Evolutionary conservation across 2,888 invertebrate species (phyloP).

Genomic region (Metellina segmentata): DNA sequence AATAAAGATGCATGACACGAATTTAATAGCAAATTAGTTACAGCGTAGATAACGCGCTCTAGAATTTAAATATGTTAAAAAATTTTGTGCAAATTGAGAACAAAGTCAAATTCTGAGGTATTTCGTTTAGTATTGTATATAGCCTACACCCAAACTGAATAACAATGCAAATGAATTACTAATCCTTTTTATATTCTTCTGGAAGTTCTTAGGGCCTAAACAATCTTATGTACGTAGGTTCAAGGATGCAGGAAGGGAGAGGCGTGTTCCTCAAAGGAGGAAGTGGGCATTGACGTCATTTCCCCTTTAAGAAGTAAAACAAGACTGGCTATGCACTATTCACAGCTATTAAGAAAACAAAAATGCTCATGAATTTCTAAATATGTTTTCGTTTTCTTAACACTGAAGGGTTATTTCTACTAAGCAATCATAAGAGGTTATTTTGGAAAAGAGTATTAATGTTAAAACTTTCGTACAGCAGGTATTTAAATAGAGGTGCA

Average conservation of each 20-base stretch:
- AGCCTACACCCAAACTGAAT: too few relatives aligned
- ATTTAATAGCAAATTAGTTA: too few relatives aligned
- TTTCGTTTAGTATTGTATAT: too few relatives aligned
- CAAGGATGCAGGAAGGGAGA: slow-evolving; percentile 65
- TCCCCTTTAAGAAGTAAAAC: slow-evolving; percentile 46
- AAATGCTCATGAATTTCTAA: background rate
- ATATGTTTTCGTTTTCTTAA: background rate
- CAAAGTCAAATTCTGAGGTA: too few relatives aligned
- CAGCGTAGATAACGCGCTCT: too few relatives aligned
- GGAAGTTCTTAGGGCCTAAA: slow-evolving; percentile 10
- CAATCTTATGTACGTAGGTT: slow-evolving; percentile 52
- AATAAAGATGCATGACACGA: too few relatives aligned
- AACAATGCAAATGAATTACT: too few relatives aligned
- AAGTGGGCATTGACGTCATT: slow-evolving; percentile 64
- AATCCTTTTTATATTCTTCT: background rate
- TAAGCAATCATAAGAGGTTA: background rate
- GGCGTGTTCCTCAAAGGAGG: slow-evolving; percentile 51
- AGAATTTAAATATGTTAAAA: too few relatives aligned
- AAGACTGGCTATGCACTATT: slow-evolving; percentile 21
- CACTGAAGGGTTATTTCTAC: background rate
- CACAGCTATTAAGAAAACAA: slow-evolving; percentile 4
- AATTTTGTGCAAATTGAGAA: too few relatives aligned
- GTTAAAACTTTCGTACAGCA: too few relatives aligned
- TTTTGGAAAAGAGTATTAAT: too few relatives aligned
- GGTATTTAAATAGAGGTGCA: too few relatives aligned